Evolutionary conservation across 2,888 invertebrate species (phyloP).

Genomic region (Agrochola circellaris): DNA sequence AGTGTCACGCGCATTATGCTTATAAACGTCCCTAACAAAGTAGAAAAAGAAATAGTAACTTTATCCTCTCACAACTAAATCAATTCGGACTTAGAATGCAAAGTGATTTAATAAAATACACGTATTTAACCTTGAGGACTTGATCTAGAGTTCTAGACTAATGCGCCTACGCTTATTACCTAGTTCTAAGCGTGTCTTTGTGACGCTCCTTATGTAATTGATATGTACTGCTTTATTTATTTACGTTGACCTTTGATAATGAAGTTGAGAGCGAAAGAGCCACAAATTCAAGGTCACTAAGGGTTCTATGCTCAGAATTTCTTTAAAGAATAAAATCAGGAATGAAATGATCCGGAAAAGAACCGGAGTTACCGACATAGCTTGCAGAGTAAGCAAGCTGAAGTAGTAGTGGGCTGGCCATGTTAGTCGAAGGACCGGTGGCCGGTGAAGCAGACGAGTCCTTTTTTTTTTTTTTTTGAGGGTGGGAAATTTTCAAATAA

Average conservation of each 20-base stretch:
- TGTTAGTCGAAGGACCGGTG: neutral
- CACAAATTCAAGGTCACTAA: too few relatives aligned
- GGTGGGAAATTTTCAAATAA: too few relatives aligned
- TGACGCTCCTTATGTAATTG: constrained; percentile 14
- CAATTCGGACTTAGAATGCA: constrained; percentile 17
- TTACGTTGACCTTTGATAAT: constrained; percentile 3
- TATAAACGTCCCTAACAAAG: too few relatives aligned
- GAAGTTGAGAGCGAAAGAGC: neutral
- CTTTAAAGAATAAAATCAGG: neutral
- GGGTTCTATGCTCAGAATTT: neutral
- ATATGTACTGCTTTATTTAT: constrained; percentile 6
- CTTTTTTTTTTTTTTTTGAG: too few relatives aligned
- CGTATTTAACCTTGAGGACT: constrained; percentile 33
- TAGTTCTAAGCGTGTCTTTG: constrained; percentile 6
- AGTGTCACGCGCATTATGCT: too few relatives aligned
- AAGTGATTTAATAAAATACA: constrained; percentile 33
- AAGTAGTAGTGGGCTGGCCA: neutral
- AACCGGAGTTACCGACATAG: neutral
- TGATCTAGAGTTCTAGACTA: constrained; percentile 11
- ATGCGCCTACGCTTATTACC: constrained; percentile 34
- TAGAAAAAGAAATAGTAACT: neutral
- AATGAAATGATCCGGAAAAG: neutral
- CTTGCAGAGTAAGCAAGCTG: neutral
- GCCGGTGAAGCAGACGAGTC: neutral
- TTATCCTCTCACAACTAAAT: neutral